Conservation (phyloP, 1,140 invertebrate genomes). For the Heliconius himera region DNA sequence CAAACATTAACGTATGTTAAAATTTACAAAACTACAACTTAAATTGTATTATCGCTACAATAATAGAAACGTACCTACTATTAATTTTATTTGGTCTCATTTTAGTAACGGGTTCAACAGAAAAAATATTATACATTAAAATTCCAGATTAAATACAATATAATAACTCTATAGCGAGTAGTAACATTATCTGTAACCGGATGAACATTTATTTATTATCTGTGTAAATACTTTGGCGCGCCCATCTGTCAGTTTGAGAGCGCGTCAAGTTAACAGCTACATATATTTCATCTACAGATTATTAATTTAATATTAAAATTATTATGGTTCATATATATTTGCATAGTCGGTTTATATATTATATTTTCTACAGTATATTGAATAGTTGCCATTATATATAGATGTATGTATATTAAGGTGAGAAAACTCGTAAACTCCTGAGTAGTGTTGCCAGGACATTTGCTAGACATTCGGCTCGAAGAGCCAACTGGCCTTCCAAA, state of each 20-base stretch:
- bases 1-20: conserved; percentile 61
- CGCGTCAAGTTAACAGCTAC: conserved; percentile 8
- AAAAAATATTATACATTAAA: conserved; percentile 39
- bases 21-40: conserved; percentile 77
- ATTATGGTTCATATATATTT: conserved; percentile 11
- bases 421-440: conserved; percentile 90
- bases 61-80: conserved; percentile 74
- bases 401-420: conserved; percentile 78
- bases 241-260: conserved; percentile 23
- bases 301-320: conserved; percentile 1
- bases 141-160: conserved; percentile 24
- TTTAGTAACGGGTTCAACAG: conserved; percentile 69
- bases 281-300: conserved; percentile 13
- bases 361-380: conserved; percentile 18
- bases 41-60: conserved; percentile 68
- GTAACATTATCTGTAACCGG: conserved; percentile 24
- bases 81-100: conserved; percentile 81
- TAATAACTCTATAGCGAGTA: conserved; percentile 26
- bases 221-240: conserved; percentile 28
- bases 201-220: conserved; percentile 26
- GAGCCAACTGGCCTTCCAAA: conserved; percentile 84
- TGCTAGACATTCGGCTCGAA: conserved; percentile 90
- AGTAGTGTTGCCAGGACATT: conserved; percentile 90
- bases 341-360: conserved; percentile 8
- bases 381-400: conserved; percentile 1